Conservation (phyloP, 2,888 invertebrate species). For the Apamea monoglypha region DNA sequence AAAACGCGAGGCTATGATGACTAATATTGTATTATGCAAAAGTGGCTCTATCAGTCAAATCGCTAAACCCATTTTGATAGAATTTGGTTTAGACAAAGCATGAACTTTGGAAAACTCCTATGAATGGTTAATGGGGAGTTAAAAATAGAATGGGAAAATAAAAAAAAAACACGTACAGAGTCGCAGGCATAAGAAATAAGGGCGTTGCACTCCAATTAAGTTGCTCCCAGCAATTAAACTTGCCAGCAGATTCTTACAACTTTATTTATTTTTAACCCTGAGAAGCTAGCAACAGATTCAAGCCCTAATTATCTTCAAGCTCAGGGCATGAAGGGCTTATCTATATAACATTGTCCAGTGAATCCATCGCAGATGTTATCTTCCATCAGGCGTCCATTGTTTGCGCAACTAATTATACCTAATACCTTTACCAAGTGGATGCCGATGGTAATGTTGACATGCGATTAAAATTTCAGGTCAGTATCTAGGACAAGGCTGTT, state of each 20-base stretch:
- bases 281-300: slow-evolving; percentile 10
- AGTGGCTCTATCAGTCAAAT: neutral
- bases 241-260: slow-evolving; percentile 16
- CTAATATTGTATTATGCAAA: neutral
- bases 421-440: slow-evolving; percentile 55
- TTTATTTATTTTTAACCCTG: slow-evolving; percentile 33
- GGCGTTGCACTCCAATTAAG: slow-evolving; percentile 26
- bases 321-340: slow-evolving; percentile 58
- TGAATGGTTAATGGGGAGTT: neutral
- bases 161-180: no score
- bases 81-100: neutral
- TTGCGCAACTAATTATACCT: slow-evolving; percentile 64
- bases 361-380: slow-evolving; percentile 63
- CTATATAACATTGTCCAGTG: slow-evolving; percentile 59
- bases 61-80: neutral
- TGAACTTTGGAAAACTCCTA: neutral
- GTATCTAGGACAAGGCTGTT: slow-evolving; percentile 64
- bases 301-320: slow-evolving; percentile 54
- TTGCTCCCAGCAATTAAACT: slow-evolving; percentile 39
- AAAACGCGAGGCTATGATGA: neutral
- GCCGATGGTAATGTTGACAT: slow-evolving; percentile 62
- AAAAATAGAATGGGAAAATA: neutral
- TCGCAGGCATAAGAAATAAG: neutral
- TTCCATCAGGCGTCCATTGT: slow-evolving; percentile 57
- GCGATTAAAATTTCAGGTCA: slow-evolving; percentile 64